A percentile compares a stretch with the other conserved stretches of the same genome.
Evolutionary conservation across 92 coral and sea anemone species (phyloP).

Genomic region (Muricea muricata): DNA sequence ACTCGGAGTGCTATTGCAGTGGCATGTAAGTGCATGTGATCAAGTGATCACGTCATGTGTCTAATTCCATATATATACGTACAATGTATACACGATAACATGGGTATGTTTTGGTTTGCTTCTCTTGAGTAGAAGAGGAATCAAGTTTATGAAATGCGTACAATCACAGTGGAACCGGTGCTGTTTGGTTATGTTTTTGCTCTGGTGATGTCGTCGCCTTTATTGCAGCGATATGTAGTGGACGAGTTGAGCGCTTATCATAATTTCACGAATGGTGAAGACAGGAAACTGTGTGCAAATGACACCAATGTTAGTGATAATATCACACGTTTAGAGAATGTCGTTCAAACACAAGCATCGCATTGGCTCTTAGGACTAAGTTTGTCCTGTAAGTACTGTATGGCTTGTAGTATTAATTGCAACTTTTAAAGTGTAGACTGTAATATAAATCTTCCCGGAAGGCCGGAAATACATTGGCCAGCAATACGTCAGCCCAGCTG

Average conservation of each 20-base stretch:
- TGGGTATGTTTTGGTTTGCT: too few species aligned
- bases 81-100: too few species aligned
- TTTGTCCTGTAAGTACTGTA: constrained; percentile 57
- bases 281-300: constrained; percentile 37
- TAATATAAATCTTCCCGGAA: too few species aligned
- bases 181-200: constrained; percentile 32
- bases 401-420: too few species aligned
- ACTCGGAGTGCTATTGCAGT: too few species aligned
- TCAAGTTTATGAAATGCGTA: constrained; percentile 10
- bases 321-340: constrained; percentile 51
- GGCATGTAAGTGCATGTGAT: too few species aligned
- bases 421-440: too few species aligned
- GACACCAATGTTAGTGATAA: background rate
- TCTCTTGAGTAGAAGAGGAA: too few species aligned
- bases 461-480: too few species aligned
- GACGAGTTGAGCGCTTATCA: constrained; percentile 41
- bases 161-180: constrained; percentile 57
- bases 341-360: constrained; percentile 65
- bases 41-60: too few species aligned
- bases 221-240: constrained; percentile 62
- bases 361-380: constrained; percentile 55
- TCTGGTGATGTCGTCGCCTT: constrained; percentile 26
- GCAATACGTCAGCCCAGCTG: too few species aligned
- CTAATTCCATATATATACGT: too few species aligned
- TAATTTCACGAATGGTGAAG: constrained; percentile 52